phyloP scores from a whole-genome alignment of 2,797 vertebrate species.

The Menidia menidia region DNA sequence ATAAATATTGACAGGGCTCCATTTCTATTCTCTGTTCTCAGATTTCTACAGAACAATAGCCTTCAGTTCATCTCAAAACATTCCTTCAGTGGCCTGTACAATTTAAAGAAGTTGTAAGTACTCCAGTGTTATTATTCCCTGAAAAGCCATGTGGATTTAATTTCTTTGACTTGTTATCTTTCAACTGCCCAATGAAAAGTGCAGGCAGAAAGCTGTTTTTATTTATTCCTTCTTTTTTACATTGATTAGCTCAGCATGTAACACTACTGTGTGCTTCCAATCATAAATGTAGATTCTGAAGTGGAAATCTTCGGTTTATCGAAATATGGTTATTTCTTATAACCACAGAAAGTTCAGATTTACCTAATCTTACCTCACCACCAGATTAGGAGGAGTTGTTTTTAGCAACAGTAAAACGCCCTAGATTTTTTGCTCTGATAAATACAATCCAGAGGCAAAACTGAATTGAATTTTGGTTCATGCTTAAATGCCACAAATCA shows the following conservation, averaged over 20 bases:
- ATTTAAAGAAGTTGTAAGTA: conserved; percentile 85
- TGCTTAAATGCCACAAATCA: background rate
- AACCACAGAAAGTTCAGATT: background rate
- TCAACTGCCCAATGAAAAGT: background rate
- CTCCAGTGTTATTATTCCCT: background rate
- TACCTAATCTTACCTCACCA: too few species aligned
- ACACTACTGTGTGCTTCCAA: too few species aligned
- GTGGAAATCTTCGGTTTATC: background rate
- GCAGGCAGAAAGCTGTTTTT: too few species aligned
- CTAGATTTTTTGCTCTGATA: background rate
- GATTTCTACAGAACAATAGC: conserved; percentile 87
- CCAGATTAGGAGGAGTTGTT: background rate
- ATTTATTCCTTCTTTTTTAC: background rate
- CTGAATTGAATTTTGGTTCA: background rate
- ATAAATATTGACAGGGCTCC: background rate
- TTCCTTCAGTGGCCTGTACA: conserved; percentile 83
- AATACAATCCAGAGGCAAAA: background rate
- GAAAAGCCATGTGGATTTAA: background rate
- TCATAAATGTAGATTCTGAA: background rate
- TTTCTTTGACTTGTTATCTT: background rate
- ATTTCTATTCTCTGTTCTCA: conserved; percentile 27
- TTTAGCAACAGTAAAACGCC: background rate
- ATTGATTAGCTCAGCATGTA: background rate
- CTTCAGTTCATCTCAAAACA: conserved; percentile 80
- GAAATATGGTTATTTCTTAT: background rate